Evolutionary conservation across 2,888 invertebrate species (phyloP), one percentile per base, ranked within the genome.

Genomic region (Saturnia pavonia): DNA sequence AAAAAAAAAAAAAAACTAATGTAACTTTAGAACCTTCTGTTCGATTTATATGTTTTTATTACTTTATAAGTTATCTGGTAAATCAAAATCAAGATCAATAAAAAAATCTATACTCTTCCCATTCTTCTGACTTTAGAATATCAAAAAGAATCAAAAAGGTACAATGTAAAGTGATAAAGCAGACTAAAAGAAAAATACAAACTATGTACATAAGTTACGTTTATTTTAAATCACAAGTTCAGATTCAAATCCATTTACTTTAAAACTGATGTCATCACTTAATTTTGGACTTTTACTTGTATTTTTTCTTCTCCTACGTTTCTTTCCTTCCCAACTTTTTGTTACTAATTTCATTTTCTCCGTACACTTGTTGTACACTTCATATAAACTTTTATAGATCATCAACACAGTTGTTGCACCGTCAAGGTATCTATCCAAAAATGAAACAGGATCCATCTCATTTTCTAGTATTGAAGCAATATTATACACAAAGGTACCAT

Each of bases 401-500:
- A 80, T 77, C 48, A 93, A 74, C 0, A 93, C 86, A 40, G 88
- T 86, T 8, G 74, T 77, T 22, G 91, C 86, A 68, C 91, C 92
- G 80, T 82, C 85, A 7, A 95, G 77, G 74, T 94, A 94, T 69
- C 94, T 87, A 48, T 92, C 87, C 1, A 96, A 82, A 81, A 95
- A 96, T 60, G 80, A 81, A 42, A 90, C 85, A 0, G 96, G 88
- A 78, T 96, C 93, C 0, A 82, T 74, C 34, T 96, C 94, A 74
- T 91, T 94, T 73, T 94, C 95, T 68, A 97, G 91, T 86, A 95
- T 95, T 43, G 89, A 87, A 72, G 95, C 95, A 42, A 96, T 88
- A 89, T 97, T 97, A 79, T 97, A 97, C 0, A 96, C 84, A 86
- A 97, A 96, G 0, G 97, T 96, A 0, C 97, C 97, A 86, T 97